phyloP scores from a whole-genome alignment of 2,888 invertebrate genomes.

The Sthenelais limicola region DNA sequence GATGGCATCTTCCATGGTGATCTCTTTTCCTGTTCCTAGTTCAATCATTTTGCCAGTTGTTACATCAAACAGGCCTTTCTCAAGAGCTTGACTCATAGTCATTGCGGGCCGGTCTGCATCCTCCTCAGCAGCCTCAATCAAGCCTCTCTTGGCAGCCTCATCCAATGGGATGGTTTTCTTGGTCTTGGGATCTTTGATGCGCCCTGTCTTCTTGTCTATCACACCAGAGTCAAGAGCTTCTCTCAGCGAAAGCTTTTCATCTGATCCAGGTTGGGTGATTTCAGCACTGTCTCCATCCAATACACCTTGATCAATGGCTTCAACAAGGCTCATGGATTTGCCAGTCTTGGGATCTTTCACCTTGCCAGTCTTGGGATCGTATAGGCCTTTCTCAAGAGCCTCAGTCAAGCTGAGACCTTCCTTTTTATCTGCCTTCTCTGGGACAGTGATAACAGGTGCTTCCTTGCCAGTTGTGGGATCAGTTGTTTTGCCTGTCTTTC shows the following conservation, averaged over 20 bases:
- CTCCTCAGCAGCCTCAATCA: constrained; percentile 69
- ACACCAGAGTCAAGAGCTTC: constrained; percentile 40
- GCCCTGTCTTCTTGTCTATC: constrained; percentile 23
- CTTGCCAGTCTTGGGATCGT: background rate
- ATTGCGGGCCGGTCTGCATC: constrained; percentile 77
- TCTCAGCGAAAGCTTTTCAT: constrained; percentile 72
- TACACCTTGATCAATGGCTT: constrained; percentile 87
- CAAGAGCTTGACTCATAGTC: constrained; percentile 93
- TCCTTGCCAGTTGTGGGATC: constrained; percentile 78
- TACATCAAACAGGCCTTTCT: constrained; percentile 88
- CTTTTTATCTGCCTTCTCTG: background rate
- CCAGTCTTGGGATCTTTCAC: constrained; percentile 50
- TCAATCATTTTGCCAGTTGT: constrained; percentile 48
- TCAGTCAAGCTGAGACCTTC: constrained; percentile 51
- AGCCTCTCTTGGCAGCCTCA: constrained; percentile 84
- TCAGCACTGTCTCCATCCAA: constrained; percentile 81
- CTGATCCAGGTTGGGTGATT: constrained; percentile 81
- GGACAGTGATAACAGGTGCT: constrained; percentile 8
- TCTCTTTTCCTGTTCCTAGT: constrained; percentile 75
- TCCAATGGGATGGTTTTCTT: constrained; percentile 83
- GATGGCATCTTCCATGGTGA: constrained; percentile 43
- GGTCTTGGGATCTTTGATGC: constrained; percentile 80
- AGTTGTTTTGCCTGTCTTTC: constrained; percentile 19
- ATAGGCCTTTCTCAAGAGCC: background rate
- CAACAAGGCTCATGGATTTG: constrained; percentile 76